Percentiles rank a stretch among this genome's conserved stretches.
Evolutionary conservation across 2,888 invertebrate genomes (phyloP).

Genomic region (Sialis fuliginosa): DNA sequence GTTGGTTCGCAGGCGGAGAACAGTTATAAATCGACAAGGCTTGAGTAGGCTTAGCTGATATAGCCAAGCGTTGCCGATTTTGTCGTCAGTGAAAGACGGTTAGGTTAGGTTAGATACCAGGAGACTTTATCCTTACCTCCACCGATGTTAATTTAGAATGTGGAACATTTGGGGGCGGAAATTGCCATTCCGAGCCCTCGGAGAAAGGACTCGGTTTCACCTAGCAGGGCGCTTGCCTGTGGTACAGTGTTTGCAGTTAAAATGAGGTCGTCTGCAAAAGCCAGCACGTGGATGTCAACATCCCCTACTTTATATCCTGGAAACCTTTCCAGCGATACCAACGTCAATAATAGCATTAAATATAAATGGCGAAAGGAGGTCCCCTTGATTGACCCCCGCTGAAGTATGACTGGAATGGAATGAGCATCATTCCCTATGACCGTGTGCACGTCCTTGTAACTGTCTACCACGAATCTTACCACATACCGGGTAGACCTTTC

Average conservation of each 20-base stretch:
- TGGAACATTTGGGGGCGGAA: too few species aligned
- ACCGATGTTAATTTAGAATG: not conserved
- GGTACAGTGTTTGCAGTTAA: too few species aligned
- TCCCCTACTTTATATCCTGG: conserved; percentile 12
- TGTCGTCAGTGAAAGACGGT: conserved; percentile 11
- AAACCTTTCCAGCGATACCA: conserved; percentile 12
- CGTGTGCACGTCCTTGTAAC: conserved; percentile 18
- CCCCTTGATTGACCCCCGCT: conserved; percentile 21
- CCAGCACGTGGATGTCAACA: too few species aligned
- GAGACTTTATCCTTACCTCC: conserved; percentile 12
- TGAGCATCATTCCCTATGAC: conserved; percentile 11
- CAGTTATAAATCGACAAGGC: too few species aligned
- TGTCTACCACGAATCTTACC: too few species aligned
- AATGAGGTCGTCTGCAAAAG: too few species aligned
- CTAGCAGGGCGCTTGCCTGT: too few species aligned
- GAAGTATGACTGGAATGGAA: conserved; percentile 11
- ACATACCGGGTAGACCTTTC: too few species aligned
- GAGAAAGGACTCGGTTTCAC: too few species aligned
- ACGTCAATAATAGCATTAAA: conserved; percentile 20
- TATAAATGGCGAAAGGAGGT: conserved; percentile 20
- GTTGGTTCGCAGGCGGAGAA: conserved; percentile 16
- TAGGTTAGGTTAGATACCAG: conserved; percentile 15
- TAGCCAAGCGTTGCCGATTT: conserved; percentile 14
- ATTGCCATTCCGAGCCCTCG: too few species aligned
- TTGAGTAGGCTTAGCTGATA: conserved; percentile 13